Evolutionary conservation across 2,113 vertebrate genomes (phyloP).

Genomic region (Rhodinocichla rosea): DNA sequence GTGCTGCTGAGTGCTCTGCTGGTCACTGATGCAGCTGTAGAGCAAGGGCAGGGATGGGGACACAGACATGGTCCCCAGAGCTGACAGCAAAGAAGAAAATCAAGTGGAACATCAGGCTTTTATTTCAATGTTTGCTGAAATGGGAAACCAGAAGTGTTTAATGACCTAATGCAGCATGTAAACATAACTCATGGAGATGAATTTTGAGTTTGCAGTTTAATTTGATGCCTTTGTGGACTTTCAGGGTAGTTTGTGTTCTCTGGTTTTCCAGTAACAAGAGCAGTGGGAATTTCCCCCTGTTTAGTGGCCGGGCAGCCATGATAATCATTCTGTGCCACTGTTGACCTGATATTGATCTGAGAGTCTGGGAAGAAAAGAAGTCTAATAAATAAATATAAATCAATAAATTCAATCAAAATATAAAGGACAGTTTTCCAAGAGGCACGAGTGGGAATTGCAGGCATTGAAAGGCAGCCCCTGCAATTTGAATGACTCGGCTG

Average conservation of each 20-base stretch:
- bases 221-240: neutral
- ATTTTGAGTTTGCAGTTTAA: neutral
- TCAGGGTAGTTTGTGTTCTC: neutral
- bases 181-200: neutral
- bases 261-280: neutral
- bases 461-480: neutral
- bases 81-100: neutral
- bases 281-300: neutral
- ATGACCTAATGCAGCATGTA: neutral
- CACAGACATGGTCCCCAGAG: accelerated
- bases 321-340: neutral
- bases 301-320: neutral
- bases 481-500: neutral
- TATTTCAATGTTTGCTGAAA: neutral
- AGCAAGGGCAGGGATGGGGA: neutral
- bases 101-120: neutral
- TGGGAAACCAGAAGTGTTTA: neutral
- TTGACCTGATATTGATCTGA: neutral
- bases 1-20: neutral
- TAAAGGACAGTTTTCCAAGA: neutral
- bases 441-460: neutral
- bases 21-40: accelerated
- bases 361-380: neutral
- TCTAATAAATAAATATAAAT: slow-evolving; percentile 35
- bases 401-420: neutral